A percentile compares a stretch with the other conserved stretches of the same genome.
Conservation (phyloP, 2,113 vertebrate species). For the Silurus glanis region DNA sequence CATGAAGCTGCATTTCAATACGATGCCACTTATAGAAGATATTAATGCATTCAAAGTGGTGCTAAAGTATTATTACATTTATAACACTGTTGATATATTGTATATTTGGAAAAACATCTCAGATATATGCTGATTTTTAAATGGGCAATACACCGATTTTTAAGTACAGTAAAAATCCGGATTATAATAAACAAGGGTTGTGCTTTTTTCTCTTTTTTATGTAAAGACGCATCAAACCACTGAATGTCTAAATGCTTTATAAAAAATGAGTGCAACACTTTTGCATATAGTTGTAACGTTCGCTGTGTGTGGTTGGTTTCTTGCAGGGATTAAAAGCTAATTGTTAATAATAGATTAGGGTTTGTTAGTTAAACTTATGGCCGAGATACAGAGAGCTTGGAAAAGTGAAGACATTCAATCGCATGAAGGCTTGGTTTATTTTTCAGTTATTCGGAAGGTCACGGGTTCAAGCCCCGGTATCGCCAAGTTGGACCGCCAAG, state of each 20-base stretch:
- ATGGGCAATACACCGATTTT: neutral
- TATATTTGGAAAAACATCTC: too few relatives aligned
- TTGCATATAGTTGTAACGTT: neutral
- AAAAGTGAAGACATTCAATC: neutral
- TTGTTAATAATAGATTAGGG: neutral
- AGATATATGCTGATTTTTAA: too few relatives aligned
- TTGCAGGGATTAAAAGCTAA: neutral
- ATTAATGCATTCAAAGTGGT: neutral
- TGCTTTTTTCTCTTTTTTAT: neutral
- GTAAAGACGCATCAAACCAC: neutral
- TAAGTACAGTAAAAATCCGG: neutral
- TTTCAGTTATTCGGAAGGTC: neutral
- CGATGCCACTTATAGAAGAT: neutral
- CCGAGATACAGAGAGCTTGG: neutral
- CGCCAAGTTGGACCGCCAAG: too few relatives aligned
- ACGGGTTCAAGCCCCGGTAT: too few relatives aligned
- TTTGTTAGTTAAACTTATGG: neutral
- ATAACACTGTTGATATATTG: neutral
- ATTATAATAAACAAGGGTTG: neutral
- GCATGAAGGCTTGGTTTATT: neutral
- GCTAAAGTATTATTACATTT: neutral
- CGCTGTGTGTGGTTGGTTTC: neutral
- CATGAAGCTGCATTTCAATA: neutral
- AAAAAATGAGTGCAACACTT: neutral
- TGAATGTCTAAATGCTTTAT: neutral